A percentile compares a stretch with the other conserved stretches of the same genome.
Evolutionary conservation across 23 tunicate genomes (phyloP).

Genomic region (Botrylloides violaceus): DNA sequence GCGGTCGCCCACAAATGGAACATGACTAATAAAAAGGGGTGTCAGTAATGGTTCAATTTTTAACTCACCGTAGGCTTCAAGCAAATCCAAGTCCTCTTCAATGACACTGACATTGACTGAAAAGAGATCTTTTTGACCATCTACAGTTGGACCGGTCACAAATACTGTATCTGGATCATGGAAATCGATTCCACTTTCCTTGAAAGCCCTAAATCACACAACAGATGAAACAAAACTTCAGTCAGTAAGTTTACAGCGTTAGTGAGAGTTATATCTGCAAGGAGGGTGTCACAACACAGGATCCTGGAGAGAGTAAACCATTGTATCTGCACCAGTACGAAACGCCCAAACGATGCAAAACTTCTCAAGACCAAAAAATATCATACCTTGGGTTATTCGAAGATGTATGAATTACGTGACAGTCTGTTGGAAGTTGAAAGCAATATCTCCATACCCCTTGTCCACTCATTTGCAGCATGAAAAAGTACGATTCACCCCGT

Average conservation of each 20-base stretch:
- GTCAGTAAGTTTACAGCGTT: neutral
- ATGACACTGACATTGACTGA: conserved; percentile 35
- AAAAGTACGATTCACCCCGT: neutral
- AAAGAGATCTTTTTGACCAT: neutral
- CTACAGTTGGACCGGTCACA: conserved; percentile 19
- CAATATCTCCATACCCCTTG: conserved; percentile 50
- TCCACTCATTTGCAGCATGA: neutral
- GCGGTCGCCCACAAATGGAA: too few species aligned
- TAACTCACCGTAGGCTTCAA: conserved; percentile 30
- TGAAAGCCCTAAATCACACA: neutral
- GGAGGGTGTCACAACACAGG: too few species aligned
- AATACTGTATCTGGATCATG: conserved; percentile 24
- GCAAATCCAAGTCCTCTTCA: conserved; percentile 44
- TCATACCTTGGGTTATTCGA: neutral
- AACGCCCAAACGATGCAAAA: too few species aligned
- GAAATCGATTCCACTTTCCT: neutral
- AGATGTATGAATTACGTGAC: neutral
- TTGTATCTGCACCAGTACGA: too few species aligned
- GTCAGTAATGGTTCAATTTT: too few species aligned
- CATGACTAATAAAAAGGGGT: too few species aligned
- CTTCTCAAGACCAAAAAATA: too few species aligned
- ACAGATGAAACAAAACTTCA: neutral
- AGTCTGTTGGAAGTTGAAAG: conserved; percentile 19
- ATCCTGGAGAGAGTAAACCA: too few species aligned
- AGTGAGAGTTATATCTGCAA: too few species aligned